Percentiles rank a stretch among this genome's conserved stretches.
Conservation (phyloP, 2,113 vertebrate species). For the Cyrtonyx montezumae region DNA sequence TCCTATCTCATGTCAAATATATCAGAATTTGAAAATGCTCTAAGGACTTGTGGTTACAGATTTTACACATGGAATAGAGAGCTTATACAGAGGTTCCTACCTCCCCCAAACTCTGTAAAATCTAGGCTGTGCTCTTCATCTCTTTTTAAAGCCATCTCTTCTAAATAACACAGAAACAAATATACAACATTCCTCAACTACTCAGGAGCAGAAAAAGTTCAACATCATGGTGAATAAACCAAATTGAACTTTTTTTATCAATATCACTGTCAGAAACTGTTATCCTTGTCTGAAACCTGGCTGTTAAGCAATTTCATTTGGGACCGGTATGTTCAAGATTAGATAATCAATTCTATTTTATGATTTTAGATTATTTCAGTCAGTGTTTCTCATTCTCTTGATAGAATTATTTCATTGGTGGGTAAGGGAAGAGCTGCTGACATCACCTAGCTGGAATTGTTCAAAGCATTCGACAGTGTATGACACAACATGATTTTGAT, state of each 20-base stretch:
- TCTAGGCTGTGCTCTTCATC: background rate
- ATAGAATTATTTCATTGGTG: too few species aligned
- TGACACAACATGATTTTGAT: too few species aligned
- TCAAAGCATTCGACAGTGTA: background rate
- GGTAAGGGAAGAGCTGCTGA: too few species aligned
- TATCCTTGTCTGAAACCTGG: background rate
- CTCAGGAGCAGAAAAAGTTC: background rate
- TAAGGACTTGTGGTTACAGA: background rate
- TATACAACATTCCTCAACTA: background rate
- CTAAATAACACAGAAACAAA: background rate
- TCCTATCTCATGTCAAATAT: background rate
- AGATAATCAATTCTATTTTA: background rate
- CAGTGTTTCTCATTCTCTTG: background rate
- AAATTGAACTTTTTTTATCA: background rate
- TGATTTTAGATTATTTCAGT: constrained; percentile 30
- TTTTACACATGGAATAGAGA: background rate
- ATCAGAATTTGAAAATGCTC: background rate
- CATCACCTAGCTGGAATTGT: background rate
- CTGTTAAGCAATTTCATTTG: background rate
- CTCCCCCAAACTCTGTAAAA: background rate
- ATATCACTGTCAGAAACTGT: background rate
- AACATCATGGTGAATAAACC: background rate
- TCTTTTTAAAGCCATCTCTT: background rate
- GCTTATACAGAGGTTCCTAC: background rate
- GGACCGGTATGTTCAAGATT: background rate